Percentiles rank a stretch among this genome's conserved stretches.
Evolutionary conservation across 2,113 vertebrate genomes (phyloP).

Genomic region (Harpagus bidentatus): DNA sequence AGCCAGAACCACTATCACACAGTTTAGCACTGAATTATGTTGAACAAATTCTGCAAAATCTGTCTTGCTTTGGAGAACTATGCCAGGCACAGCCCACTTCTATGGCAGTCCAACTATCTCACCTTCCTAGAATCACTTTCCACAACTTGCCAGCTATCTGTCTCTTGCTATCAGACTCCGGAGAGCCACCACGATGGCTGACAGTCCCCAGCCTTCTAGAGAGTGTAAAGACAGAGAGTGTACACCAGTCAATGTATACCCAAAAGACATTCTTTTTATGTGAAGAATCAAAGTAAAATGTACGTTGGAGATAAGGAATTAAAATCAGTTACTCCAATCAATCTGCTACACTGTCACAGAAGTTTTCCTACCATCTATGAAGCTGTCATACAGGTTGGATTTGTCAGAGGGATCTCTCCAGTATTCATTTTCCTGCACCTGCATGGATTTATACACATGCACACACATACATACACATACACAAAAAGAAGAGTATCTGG

Average conservation of each 20-base stretch:
- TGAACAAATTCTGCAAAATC: constrained; percentile 36
- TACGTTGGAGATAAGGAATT: neutral
- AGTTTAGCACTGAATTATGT: constrained; percentile 24
- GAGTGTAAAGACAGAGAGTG: neutral
- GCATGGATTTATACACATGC: neutral
- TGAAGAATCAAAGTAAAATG: neutral
- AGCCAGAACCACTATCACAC: neutral
- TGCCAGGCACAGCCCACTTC: neutral
- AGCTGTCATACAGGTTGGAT: neutral
- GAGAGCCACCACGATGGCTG: neutral
- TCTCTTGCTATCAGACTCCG: neutral
- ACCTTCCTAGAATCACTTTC: neutral
- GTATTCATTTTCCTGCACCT: neutral
- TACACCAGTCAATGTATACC: neutral
- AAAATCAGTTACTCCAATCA: neutral
- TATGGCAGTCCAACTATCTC: neutral
- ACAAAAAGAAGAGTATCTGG: neutral
- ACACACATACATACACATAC: neutral
- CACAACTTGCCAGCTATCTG: neutral
- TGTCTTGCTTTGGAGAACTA: constrained; percentile 4
- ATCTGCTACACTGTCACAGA: neutral
- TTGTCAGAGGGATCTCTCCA: neutral
- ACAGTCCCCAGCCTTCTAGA: neutral
- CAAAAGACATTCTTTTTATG: neutral
- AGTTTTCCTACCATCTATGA: neutral